Base-by-base conservation (phyloP, 53 echinoderm and acorn worm genomes). In the Mesocentrotus franciscanus region DNA sequence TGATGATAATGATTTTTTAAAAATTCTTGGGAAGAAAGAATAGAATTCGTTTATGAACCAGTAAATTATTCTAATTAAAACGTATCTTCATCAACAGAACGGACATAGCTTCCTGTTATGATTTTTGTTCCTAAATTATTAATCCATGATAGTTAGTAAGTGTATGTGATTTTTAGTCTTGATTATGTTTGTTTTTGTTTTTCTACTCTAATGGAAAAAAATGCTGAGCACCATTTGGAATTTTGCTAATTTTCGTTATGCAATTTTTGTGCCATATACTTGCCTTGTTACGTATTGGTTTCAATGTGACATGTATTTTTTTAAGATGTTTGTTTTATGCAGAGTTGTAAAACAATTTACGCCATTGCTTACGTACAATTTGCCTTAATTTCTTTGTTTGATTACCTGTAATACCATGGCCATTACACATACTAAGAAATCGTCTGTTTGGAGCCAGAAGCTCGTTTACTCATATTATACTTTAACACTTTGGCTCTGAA, bases 201-300 rank as follows among this genome's bases (percentile, higher is more conserved):
- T 81, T 81, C 18, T 36, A 81, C 35, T 39, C 6, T 42, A 17
- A 39, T 3, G 17, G 42, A 42, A 36, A 42, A 78, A 12, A 78
- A 36, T 39, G 81, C 81, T 42, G 81, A 81, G 8, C 18, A 33
- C 6, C 20, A 81, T 81, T 81, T 76, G 20, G 18, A 17, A 81
- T 81, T 78, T 81, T 81, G 81, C 81, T 81, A 17, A 42, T 81
- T 81, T 81, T 81, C n/a, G 81, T 81, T 81, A 81, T 81, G 81
- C 81, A 81, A 81, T 81, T 36, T 72, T 30, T 81, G 81, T 81
- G 81, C 81, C 81, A 81, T 81, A 32, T 64, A 39, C 36, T 81
- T 81, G 81, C 81, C 81, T 81, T 81, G 81, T 79, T 79, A 35
- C 15, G 39, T 42, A 39, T 39, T 81, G 18, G 81, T 81, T 81